Evolutionary conservation across 2,888 invertebrate species (phyloP).

Genomic region (Unio delphinus): DNA sequence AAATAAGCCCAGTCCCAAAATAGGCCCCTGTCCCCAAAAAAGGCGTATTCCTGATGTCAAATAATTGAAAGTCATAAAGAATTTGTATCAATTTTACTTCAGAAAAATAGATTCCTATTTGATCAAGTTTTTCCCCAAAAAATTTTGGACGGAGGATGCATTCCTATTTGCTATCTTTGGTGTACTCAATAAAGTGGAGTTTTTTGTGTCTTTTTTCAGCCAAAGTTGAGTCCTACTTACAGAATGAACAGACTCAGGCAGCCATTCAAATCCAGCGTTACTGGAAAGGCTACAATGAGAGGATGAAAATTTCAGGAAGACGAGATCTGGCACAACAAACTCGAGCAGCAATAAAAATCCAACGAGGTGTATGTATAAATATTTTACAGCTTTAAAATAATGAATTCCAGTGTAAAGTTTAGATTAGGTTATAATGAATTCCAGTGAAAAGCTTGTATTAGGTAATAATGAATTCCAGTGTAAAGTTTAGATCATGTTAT

Average conservation of each 20-base stretch:
- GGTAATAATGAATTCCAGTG: too few relatives aligned
- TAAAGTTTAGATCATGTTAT: too few relatives aligned
- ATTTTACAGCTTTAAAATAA: too few relatives aligned
- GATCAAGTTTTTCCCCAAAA: neutral
- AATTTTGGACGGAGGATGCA: neutral
- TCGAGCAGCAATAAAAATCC: slow-evolving; percentile 64
- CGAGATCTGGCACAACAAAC: slow-evolving; percentile 38
- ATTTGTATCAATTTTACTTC: too few relatives aligned
- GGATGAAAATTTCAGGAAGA: slow-evolving; percentile 44
- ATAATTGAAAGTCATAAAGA: too few relatives aligned
- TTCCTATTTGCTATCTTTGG: neutral
- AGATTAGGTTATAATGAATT: too few relatives aligned
- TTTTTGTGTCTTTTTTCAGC: slow-evolving; percentile 40
- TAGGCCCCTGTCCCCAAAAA: too few relatives aligned
- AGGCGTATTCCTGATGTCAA: too few relatives aligned
- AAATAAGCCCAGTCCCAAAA: too few relatives aligned
- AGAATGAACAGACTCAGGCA: slow-evolving; percentile 59
- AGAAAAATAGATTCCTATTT: neutral
- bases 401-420: too few relatives aligned
- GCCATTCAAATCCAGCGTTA: slow-evolving; percentile 65
- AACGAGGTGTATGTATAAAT: slow-evolving; percentile 56
- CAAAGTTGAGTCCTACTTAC: slow-evolving; percentile 61
- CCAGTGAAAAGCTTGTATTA: too few relatives aligned
- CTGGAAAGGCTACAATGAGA: slow-evolving; percentile 61
- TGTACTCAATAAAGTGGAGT: neutral